Conservation (phyloP, 53 echinoderm and acorn worm genomes). For the Apostichopus leukothele region DNA sequence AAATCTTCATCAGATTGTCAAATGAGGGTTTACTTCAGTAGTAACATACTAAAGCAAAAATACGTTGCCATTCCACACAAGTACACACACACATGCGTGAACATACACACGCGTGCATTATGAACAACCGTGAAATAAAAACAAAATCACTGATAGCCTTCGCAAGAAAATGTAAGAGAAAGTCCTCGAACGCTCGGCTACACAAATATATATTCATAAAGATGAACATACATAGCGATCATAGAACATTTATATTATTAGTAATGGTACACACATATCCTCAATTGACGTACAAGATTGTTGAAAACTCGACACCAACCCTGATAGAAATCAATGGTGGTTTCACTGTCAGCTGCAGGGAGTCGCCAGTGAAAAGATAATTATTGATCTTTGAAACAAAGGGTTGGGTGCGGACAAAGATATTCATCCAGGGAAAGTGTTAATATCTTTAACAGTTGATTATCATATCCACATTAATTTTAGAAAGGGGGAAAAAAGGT, state of each 20-base stretch:
- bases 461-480: not conserved
- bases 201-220: not conserved
- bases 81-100: too few relatives aligned
- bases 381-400: not conserved
- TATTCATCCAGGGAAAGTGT: not conserved
- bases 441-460: not conserved
- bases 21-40: too few relatives aligned
- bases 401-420: not conserved
- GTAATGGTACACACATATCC: not conserved
- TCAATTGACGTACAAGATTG: not conserved
- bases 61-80: too few relatives aligned
- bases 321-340: slow-evolving; percentile 27
- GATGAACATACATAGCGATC: not conserved
- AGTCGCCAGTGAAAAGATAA: not conserved
- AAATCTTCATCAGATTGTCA: too few relatives aligned
- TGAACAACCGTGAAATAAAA: too few relatives aligned
- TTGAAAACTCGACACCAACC: slow-evolving; percentile 4
- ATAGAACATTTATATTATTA: not conserved
- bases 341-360: not conserved
- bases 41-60: too few relatives aligned
- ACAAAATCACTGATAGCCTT: too few relatives aligned
- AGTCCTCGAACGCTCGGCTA: not conserved
- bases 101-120: too few relatives aligned
- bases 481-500: too few relatives aligned
- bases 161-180: not conserved